Evolutionary conservation across 2,797 vertebrate species (phyloP).

Genomic region (Syngnathus acus): DNA sequence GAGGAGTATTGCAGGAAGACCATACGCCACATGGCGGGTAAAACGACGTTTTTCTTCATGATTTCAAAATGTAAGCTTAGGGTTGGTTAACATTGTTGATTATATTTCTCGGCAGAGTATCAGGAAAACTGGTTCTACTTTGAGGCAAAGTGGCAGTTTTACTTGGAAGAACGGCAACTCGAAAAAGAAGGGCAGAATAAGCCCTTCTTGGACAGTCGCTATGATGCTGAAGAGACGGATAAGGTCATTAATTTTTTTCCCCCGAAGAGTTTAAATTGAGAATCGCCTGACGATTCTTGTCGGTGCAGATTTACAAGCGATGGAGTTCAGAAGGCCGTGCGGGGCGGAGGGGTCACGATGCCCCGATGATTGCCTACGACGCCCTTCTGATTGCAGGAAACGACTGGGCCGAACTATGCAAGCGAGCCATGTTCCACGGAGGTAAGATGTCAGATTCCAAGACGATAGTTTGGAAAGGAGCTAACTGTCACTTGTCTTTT

Average conservation of each 20-base stretch:
- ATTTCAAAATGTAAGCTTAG: too few species aligned
- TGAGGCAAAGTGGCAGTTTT: slow-evolving; percentile 98
- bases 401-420: slow-evolving; percentile 85
- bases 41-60: slow-evolving; percentile 7
- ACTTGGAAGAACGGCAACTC: slow-evolving; percentile 89
- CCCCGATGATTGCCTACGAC: slow-evolving; percentile 96
- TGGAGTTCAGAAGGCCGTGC: slow-evolving; percentile 95
- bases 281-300: background rate
- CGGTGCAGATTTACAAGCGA: slow-evolving; percentile 75
- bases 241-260: slow-evolving; percentile 66
- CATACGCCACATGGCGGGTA: slow-evolving; percentile 93
- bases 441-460: slow-evolving; percentile 62
- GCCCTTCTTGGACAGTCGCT: slow-evolving; percentile 75
- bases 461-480: background rate
- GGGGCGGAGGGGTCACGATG: slow-evolving; percentile 85
- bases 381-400: slow-evolving; percentile 81
- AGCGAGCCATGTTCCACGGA: slow-evolving; percentile 89
- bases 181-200: slow-evolving; percentile 77
- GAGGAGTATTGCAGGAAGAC: slow-evolving; percentile 93
- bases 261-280: background rate
- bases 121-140: slow-evolving; percentile 99
- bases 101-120: slow-evolving; percentile 73
- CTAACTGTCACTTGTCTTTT: background rate
- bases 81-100: background rate
- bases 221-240: slow-evolving; percentile 83